Percentiles rank a stretch among this genome's conserved stretches.
phyloP scores from a whole-genome alignment of 2,888 invertebrate genomes.

The Keiferia lycopersicella region DNA sequence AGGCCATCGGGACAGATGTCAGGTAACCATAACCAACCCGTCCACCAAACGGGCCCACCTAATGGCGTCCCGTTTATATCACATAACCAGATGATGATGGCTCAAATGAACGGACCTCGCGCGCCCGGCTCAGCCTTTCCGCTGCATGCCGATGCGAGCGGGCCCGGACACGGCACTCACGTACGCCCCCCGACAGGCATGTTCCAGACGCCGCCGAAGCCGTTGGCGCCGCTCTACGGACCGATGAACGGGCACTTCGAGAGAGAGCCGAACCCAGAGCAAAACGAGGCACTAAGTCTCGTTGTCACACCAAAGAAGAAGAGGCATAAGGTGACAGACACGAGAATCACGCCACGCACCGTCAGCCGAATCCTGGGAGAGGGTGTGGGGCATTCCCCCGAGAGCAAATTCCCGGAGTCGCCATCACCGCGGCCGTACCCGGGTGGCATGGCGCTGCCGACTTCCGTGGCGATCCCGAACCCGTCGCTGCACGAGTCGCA shows the following conservation, averaged over 20 bases:
- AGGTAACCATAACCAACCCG: slow-evolving; percentile 75
- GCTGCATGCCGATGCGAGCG: slow-evolving; percentile 85
- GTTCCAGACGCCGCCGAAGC: slow-evolving; percentile 93
- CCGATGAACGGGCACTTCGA: slow-evolving; percentile 84
- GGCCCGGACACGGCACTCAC: slow-evolving; percentile 70
- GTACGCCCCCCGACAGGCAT: slow-evolving; percentile 85
- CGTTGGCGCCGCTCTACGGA: slow-evolving; percentile 85
- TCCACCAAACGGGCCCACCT: slow-evolving; percentile 71
- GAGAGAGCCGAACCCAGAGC: slow-evolving; percentile 89
- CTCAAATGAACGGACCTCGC: slow-evolving; percentile 82
- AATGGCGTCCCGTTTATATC: slow-evolving; percentile 75
- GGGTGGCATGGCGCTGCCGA: slow-evolving; percentile 94
- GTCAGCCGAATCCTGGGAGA: slow-evolving; percentile 93
- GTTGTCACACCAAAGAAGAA: slow-evolving; percentile 98
- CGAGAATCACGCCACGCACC: slow-evolving; percentile 94
- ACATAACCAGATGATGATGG: slow-evolving; percentile 73
- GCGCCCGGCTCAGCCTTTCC: slow-evolving; percentile 84
- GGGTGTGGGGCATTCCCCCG: slow-evolving; percentile 87
- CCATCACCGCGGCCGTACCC: slow-evolving; percentile 89
- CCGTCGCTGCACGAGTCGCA: slow-evolving; percentile 97
- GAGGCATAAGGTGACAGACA: slow-evolving; percentile 98
- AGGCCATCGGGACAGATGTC: slow-evolving; percentile 78
- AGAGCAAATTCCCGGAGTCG: slow-evolving; percentile 82
- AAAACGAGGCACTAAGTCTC: slow-evolving; percentile 96
- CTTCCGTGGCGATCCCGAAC: slow-evolving; percentile 97